Conservation (phyloP, 2,797 vertebrate species). For the Gymnoscopelus microlampas region DNA sequence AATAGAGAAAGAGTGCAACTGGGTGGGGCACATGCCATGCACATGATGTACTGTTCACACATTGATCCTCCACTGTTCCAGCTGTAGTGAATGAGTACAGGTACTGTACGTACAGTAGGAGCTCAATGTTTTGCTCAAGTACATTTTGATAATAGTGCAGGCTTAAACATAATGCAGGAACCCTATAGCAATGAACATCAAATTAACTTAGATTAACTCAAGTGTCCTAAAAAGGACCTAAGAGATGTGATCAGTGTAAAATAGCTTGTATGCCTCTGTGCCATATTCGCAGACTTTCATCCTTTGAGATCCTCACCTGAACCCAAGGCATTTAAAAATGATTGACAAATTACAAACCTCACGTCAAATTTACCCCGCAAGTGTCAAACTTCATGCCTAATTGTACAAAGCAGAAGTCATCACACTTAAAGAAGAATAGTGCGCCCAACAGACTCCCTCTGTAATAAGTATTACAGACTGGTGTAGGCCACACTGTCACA, state of each 20-base stretch:
- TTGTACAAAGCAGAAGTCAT: slow-evolving; percentile 5
- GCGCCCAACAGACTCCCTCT: background rate
- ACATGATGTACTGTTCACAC: background rate
- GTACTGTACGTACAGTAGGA: too few species aligned
- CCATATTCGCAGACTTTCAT: too few species aligned
- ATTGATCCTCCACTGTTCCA: too few species aligned
- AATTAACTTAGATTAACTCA: background rate
- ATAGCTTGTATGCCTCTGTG: background rate
- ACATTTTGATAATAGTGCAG: too few species aligned
- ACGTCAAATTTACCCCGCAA: background rate
- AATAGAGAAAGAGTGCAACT: background rate
- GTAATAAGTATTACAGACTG: background rate
- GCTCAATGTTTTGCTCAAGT: too few species aligned
- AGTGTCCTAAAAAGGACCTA: background rate
- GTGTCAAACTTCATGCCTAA: slow-evolving; percentile 14
- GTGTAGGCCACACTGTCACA: background rate
- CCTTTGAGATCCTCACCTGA: background rate
- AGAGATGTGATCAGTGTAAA: background rate
- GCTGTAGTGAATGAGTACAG: too few species aligned
- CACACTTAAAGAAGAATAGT: background rate
- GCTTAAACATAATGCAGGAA: too few species aligned
- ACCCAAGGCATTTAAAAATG: background rate
- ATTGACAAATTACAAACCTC: slow-evolving; percentile 6
- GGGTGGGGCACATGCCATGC: background rate
- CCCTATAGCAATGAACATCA: too few species aligned